Conservation (phyloP, 2,888 invertebrate genomes). For the Aricia artaxerxes region DNA sequence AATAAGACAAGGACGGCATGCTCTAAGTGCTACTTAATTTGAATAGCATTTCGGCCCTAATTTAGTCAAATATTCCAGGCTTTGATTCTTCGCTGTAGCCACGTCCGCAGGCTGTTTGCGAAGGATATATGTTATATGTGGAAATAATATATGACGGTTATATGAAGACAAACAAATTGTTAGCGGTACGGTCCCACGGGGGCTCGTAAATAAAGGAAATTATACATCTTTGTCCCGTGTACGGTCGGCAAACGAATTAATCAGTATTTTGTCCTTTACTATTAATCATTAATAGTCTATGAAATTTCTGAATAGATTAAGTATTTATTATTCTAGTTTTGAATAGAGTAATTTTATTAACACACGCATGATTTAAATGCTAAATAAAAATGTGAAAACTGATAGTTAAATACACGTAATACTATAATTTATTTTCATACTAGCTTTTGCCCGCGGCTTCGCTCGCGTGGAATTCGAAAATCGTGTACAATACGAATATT, state of each 20-base stretch:
- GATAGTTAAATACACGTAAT: no score
- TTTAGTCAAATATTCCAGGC: neutral
- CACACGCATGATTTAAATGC: no score
- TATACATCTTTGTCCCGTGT: constrained; percentile 40
- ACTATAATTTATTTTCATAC: no score
- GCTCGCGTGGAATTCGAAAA: no score
- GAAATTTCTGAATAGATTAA: no score
- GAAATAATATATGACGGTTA: constrained; percentile 22
- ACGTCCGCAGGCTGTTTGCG: constrained; percentile 10
- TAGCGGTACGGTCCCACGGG: constrained; percentile 38
- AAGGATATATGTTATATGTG: constrained; percentile 13
- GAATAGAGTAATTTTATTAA: no score
- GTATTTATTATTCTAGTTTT: no score
- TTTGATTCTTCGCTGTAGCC: neutral
- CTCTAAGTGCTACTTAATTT: neutral
- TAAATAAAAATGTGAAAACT: no score
- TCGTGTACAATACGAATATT: no score
- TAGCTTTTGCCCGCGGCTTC: no score
- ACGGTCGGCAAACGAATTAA: constrained; percentile 43
- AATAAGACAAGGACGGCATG: neutral
- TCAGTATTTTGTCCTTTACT: neutral
- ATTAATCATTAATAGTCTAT: no score
- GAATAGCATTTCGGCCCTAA: neutral
- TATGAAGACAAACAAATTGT: constrained; percentile 32
- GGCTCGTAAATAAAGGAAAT: constrained; percentile 46